Evolutionary conservation across 1,140 invertebrate genomes (phyloP).

Genomic region (Zelostemma sp.): DNA sequence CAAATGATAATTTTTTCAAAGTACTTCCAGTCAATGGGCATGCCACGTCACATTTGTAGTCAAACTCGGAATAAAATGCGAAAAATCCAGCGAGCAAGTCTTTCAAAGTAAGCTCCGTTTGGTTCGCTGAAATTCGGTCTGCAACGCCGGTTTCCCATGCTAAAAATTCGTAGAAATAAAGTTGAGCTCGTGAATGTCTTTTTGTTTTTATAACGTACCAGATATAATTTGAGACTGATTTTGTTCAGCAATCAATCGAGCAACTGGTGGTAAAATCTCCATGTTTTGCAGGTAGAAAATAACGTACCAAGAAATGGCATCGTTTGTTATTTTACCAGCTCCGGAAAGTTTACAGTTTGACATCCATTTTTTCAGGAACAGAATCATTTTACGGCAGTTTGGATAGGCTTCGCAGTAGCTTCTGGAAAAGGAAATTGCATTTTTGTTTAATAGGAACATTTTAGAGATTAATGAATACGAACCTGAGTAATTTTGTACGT

Average conservation of each 20-base stretch:
- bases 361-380: constrained; percentile 71
- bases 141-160: constrained; percentile 37
- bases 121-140: constrained; percentile 8
- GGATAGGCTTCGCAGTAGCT: constrained; percentile 59
- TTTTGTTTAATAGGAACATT: no score
- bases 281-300: constrained; percentile 58
- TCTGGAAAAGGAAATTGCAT: constrained; percentile 49
- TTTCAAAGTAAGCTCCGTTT: constrained; percentile 6
- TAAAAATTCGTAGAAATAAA: no score
- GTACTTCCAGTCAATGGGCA: constrained; percentile 27
- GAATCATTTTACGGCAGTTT: constrained; percentile 56
- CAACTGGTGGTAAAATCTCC: constrained; percentile 50
- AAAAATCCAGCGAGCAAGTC: constrained; percentile 26
- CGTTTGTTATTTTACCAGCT: constrained; percentile 35
- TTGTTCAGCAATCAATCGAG: constrained; percentile 32
- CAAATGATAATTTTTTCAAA: not conserved
- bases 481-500: constrained; percentile 70
- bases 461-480: no score
- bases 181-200: no score
- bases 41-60: constrained; percentile 13
- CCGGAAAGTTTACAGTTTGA: constrained; percentile 38
- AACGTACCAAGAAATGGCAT: constrained; percentile 52
- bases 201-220: constrained; percentile 39
- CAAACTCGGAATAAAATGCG: constrained; percentile 29
- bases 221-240: constrained; percentile 38